phyloP scores from a whole-genome alignment of 2,797 vertebrate species.

The Premnoplex brunnescens region DNA sequence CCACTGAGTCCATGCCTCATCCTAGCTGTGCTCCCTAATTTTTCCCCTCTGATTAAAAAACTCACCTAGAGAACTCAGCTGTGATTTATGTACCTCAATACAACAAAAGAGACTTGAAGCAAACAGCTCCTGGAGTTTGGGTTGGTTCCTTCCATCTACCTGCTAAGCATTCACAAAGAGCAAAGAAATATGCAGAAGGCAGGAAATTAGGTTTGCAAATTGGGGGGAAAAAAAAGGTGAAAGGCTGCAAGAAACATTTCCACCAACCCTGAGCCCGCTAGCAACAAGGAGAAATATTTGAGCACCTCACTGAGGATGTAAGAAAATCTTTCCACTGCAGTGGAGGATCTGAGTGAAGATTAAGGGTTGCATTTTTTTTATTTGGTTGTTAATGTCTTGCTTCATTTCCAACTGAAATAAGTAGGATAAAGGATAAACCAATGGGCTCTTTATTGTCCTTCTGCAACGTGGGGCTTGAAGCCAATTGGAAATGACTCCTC shows the following conservation, averaged over 20 bases:
- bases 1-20: background rate
- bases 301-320: background rate
- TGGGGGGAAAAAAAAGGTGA: background rate
- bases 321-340: background rate
- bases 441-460: background rate
- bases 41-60: background rate
- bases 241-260: constrained; percentile 13
- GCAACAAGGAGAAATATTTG: background rate
- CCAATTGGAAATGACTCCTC: constrained; percentile 33
- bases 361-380: background rate
- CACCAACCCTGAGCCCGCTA: background rate
- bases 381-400: constrained; percentile 3
- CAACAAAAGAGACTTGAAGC: background rate
- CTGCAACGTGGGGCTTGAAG: background rate
- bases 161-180: background rate
- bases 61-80: background rate
- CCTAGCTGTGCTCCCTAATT: background rate
- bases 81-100: background rate
- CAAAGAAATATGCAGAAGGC: background rate
- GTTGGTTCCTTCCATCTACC: background rate
- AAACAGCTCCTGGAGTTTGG: background rate
- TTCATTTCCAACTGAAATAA: constrained; percentile 38
- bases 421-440: background rate
- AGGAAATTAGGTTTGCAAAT: background rate
- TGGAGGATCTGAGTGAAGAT: background rate